Conservation (phyloP, 2,888 invertebrate genomes). For the Dynastes grantii region DNA sequence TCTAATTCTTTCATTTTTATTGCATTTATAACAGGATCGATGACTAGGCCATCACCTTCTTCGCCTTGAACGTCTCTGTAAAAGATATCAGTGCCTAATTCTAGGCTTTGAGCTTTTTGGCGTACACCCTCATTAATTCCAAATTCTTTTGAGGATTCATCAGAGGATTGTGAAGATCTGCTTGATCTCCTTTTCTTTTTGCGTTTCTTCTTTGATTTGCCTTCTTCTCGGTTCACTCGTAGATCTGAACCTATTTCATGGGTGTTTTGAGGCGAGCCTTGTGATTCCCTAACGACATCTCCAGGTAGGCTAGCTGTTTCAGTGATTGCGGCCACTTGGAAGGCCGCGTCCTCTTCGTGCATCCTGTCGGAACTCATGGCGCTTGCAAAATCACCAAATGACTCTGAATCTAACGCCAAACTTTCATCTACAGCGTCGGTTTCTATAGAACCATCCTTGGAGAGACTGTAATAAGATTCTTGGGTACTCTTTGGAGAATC, state of each 20-base stretch:
- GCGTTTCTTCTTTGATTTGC: slow-evolving; percentile 71
- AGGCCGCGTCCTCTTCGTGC: slow-evolving; percentile 63
- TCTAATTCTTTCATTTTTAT: slow-evolving; percentile 69
- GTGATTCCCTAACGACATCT: slow-evolving; percentile 64
- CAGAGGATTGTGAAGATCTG: slow-evolving; percentile 67
- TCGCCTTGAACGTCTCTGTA: slow-evolving; percentile 74
- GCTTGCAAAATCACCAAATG: slow-evolving; percentile 79
- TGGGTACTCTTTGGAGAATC: slow-evolving; percentile 76
- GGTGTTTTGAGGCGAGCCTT: slow-evolving; percentile 67
- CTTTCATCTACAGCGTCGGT: slow-evolving; percentile 73
- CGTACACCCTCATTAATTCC: slow-evolving; percentile 57
- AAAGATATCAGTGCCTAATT: slow-evolving; percentile 67
- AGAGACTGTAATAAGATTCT: slow-evolving; percentile 75
- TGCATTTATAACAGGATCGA: slow-evolving; percentile 71
- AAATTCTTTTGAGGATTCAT: slow-evolving; percentile 72
- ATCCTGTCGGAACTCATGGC: slow-evolving; percentile 75
- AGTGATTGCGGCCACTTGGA: slow-evolving; percentile 68
- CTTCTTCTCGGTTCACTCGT: slow-evolving; percentile 68
- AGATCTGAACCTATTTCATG: slow-evolving; percentile 70
- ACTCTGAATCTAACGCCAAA: slow-evolving; percentile 75
- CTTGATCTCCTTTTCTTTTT: slow-evolving; percentile 64
- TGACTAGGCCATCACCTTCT: slow-evolving; percentile 74
- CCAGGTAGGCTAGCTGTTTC: slow-evolving; percentile 68
- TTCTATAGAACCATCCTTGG: slow-evolving; percentile 75
- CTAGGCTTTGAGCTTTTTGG: slow-evolving; percentile 68